A percentile compares a stretch with the other conserved stretches of the same genome.
These are phyloP conservation scores for Streptopelia turtur DNA, from an alignment of 2,797 vertebrate genomes.

Conservation along the genomic window DNA sequence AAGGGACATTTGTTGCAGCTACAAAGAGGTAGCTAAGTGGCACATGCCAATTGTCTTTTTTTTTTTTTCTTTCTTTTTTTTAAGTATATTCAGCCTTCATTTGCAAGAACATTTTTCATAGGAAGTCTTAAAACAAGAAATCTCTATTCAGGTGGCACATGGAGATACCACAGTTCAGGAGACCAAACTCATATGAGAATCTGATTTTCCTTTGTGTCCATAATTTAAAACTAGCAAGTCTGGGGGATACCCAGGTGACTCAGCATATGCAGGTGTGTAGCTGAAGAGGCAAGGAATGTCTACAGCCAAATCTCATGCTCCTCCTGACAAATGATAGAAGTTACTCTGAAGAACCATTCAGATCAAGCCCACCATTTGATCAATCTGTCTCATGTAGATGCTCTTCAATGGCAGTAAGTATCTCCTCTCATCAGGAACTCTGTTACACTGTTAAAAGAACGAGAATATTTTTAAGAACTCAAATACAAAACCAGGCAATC, in stretches of 20 bases:
- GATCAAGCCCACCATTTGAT: constrained; percentile 95
- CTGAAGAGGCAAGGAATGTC: not conserved
- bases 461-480: not conserved
- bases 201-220: not conserved
- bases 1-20: constrained; percentile 25
- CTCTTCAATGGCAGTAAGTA: constrained; percentile 93
- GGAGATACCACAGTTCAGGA: not conserved
- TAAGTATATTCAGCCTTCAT: constrained; percentile 16
- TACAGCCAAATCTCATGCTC: not conserved
- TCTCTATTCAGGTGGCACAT: not conserved
- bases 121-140: not conserved
- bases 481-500: not conserved
- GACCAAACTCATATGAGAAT: not conserved
- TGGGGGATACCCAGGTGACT: constrained; percentile 17
- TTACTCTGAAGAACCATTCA: constrained; percentile 68
- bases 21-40: constrained; percentile 63
- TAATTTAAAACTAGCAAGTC: not conserved
- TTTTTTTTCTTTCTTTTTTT: not conserved
- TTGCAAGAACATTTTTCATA: not conserved
- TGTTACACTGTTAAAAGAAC: constrained; percentile 84
- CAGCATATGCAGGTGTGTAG: not conserved
- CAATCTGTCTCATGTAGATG: constrained; percentile 98
- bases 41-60: not conserved
- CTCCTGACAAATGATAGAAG: not conserved
- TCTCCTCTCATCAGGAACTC: constrained; percentile 92